Evolutionary conservation across 2,888 invertebrate species (phyloP).

Genomic region (Drosophila siamana): DNA sequence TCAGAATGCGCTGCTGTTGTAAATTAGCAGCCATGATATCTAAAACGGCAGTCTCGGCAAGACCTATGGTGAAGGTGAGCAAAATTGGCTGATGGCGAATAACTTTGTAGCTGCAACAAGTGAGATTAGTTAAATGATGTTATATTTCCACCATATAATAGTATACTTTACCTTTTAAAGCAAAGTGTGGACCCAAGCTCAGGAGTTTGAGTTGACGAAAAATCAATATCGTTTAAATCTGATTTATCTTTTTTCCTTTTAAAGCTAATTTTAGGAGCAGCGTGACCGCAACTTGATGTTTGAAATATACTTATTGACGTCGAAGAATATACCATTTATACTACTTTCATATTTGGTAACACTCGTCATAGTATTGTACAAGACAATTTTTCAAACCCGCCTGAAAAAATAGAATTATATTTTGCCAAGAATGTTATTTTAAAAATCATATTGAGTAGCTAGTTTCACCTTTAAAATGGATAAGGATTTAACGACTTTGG

Average conservation of each 20-base stretch:
- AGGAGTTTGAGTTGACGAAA: slow-evolving; percentile 39
- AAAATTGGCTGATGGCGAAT: slow-evolving; percentile 28
- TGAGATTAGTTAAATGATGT: not conserved
- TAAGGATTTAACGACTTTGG: too few species aligned
- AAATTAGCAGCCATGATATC: slow-evolving; percentile 97
- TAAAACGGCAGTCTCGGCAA: slow-evolving; percentile 93
- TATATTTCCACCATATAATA: not conserved
- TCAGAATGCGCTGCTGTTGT: slow-evolving; percentile 95
- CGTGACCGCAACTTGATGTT: not conserved
- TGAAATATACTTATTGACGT: not conserved
- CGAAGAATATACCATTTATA: not conserved
- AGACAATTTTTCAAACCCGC: too few species aligned
- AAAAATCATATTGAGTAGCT: too few species aligned
- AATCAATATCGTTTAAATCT: slow-evolving; percentile 53
- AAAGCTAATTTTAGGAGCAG: not conserved
- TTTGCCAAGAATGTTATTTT: too few species aligned
- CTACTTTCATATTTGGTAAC: not conserved
- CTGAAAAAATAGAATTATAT: too few species aligned
- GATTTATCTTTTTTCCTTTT: not conserved
- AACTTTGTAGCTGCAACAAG: slow-evolving; percentile 33
- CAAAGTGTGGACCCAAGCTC: slow-evolving; percentile 26
- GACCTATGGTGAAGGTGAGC: slow-evolving; percentile 82
- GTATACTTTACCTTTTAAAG: slow-evolving; percentile 40
- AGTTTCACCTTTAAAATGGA: too few species aligned
- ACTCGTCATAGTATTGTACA: too few species aligned